Evolutionary conservation across 1,140 invertebrate species (phyloP).

Genomic region (Sarcophaga peregrina): DNA sequence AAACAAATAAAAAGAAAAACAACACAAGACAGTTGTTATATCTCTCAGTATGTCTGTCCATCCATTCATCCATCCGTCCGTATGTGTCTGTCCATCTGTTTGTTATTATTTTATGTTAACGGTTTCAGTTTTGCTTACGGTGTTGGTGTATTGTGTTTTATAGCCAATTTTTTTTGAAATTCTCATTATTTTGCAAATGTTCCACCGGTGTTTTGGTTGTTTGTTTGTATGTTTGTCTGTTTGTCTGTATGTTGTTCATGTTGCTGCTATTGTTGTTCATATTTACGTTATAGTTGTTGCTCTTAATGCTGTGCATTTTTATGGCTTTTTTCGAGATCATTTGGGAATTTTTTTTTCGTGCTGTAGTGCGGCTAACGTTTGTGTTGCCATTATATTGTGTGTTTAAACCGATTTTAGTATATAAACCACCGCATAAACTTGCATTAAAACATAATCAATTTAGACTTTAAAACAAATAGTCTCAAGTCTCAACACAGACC

Average conservation of each 20-base stretch:
- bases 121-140: too few species aligned
- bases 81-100: background rate
- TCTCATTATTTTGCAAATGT: constrained; percentile 39
- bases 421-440: constrained; percentile 22
- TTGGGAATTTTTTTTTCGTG: constrained; percentile 27
- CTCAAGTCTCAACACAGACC: constrained; percentile 32
- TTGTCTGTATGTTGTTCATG: background rate
- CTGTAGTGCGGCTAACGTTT: background rate
- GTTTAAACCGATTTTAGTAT: constrained; percentile 27
- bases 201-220: background rate
- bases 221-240: too few species aligned
- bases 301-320: constrained; percentile 25
- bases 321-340: constrained; percentile 28
- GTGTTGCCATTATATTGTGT: background rate
- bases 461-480: constrained; percentile 27
- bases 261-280: background rate
- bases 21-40: background rate
- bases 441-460: constrained; percentile 38
- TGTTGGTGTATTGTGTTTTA: background rate
- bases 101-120: too few species aligned
- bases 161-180: background rate
- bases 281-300: background rate
- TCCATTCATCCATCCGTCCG: background rate
- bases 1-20: background rate
- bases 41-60: background rate